Evolutionary conservation across 2,797 vertebrate species (phyloP).

Genomic region (Clangula hyemalis): DNA sequence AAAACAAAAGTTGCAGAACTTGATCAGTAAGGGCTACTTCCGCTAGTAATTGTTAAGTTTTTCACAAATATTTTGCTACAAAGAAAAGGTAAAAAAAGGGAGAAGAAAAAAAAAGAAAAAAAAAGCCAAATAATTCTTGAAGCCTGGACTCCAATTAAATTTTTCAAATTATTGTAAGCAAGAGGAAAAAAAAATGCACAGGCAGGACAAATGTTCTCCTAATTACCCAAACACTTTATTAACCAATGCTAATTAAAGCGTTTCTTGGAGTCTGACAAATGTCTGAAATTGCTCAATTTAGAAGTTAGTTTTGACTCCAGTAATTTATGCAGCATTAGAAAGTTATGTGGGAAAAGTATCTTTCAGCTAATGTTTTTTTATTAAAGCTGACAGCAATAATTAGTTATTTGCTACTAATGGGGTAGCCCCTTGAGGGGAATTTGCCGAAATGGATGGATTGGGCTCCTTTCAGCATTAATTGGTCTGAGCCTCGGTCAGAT

Average conservation of each 20-base stretch:
- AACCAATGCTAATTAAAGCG: constrained; percentile 78
- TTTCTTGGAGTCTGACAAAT: constrained; percentile 79
- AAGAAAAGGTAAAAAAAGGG: background rate
- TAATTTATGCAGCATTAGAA: constrained; percentile 72
- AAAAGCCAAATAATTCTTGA: background rate
- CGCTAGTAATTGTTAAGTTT: background rate
- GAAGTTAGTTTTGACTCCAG: constrained; percentile 74
- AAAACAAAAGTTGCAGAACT: background rate
- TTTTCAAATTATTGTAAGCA: constrained; percentile 60
- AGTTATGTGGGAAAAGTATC: constrained; percentile 62
- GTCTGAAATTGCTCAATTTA: constrained; percentile 77
- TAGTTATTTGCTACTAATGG: constrained; percentile 52
- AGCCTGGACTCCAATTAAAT: constrained; percentile 53
- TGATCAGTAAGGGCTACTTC: background rate
- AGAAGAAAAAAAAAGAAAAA: background rate
- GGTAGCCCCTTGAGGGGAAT: background rate
- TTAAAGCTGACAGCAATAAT: constrained; percentile 59
- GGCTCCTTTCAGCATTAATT: constrained; percentile 15
- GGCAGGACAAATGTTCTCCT: constrained; percentile 72
- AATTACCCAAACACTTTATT: constrained; percentile 80
- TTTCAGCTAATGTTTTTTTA: constrained; percentile 53
- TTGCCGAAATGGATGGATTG: constrained; percentile 26
- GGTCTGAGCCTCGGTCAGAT: constrained; percentile 7
- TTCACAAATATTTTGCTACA: background rate
- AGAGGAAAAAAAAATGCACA: constrained; percentile 24